These are phyloP conservation scores for Megalops atlanticus DNA, from an alignment of 2,113 vertebrate species.

Conservation along the genomic window DNA sequence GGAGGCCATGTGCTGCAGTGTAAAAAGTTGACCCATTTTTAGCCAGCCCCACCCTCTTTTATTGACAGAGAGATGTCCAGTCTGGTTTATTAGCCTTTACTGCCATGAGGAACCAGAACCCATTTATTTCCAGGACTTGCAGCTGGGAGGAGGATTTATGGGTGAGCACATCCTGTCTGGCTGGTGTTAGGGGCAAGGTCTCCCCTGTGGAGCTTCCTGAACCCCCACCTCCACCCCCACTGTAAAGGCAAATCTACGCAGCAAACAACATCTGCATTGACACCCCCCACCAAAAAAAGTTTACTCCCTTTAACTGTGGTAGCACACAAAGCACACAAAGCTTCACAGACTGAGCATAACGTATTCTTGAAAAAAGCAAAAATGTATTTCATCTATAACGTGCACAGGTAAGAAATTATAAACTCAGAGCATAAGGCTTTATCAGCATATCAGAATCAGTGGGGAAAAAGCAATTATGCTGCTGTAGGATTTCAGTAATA, in stretches of 20 bases:
- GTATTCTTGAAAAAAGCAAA: neutral
- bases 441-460: neutral
- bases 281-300: neutral
- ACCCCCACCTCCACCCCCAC: neutral
- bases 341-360: neutral
- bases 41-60: neutral
- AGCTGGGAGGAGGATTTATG: constrained; percentile 37
- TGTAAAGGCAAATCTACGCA: neutral
- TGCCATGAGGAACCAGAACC: neutral
- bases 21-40: no score
- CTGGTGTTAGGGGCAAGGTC: constrained; percentile 25
- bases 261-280: neutral
- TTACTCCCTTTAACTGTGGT: neutral
- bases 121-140: neutral
- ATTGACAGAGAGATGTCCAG: no score
- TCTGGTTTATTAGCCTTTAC: neutral
- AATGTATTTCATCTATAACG: neutral
- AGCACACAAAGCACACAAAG: neutral
- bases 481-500: no score
- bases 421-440: neutral
- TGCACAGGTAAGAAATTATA: neutral
- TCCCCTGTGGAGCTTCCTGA: constrained; percentile 28
- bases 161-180: constrained; percentile 42
- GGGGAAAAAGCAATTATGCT: neutral
- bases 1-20: neutral